Evolutionary conservation across 2,888 invertebrate genomes (phyloP).

Genomic region (Pherbina coryleti): DNA sequence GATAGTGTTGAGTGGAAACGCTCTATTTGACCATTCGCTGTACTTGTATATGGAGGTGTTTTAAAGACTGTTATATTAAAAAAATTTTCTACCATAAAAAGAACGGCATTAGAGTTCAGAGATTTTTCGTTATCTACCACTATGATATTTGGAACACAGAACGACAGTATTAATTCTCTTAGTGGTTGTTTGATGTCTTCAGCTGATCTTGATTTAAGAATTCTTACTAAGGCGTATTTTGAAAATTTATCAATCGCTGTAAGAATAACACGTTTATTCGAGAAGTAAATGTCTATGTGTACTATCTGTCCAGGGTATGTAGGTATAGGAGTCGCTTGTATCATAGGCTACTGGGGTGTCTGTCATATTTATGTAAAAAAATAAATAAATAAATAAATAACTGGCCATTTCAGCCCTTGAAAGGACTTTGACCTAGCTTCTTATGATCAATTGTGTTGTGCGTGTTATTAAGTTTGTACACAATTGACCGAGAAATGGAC

Average conservation of each 20-base stretch:
- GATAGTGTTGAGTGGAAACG: conserved; percentile 40
- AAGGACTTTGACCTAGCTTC: no score
- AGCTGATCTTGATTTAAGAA: conserved; percentile 27
- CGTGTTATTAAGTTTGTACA: no score
- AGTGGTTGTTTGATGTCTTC: conserved; percentile 29
- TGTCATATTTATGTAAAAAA: no score
- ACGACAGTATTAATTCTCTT: conserved; percentile 27
- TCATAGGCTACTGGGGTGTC: background rate
- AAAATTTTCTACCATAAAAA: no score
- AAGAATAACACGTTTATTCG: background rate
- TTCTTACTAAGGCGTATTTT: conserved; percentile 27
- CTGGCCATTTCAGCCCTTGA: no score
- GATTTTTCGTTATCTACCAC: conserved; percentile 41
- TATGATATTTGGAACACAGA: conserved; percentile 11
- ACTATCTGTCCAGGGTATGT: background rate
- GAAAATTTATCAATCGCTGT: no score
- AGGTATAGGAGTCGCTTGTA: background rate
- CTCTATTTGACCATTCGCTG: background rate
- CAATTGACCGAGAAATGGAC: no score
- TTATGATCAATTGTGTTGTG: no score
- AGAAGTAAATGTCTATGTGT: background rate
- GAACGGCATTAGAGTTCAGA: conserved; percentile 25
- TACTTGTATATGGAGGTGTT: background rate
- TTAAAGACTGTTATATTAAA: no score
- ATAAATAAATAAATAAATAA: no score